Percentiles rank a stretch among this genome's conserved stretches.
These are phyloP conservation scores for Dicrurus megarhynchus DNA, from an alignment of 2,113 vertebrate genomes.

Conservation along the genomic window DNA sequence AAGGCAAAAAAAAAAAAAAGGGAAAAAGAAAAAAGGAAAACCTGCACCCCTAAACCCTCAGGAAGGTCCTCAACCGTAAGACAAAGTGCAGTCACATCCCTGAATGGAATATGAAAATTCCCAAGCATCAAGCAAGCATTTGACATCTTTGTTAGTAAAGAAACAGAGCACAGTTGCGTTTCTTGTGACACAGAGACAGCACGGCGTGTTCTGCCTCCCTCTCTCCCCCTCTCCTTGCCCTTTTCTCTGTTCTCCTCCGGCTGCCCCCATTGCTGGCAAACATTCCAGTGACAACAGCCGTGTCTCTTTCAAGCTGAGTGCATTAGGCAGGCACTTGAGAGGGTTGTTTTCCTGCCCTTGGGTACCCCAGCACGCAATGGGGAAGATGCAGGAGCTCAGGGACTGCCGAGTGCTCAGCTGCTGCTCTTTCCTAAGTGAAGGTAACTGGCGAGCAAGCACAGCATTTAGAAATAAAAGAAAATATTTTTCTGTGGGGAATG, in stretches of 20 bases:
- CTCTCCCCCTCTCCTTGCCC: background rate
- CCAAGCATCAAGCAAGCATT: background rate
- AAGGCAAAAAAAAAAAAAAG: background rate
- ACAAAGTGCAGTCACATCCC: background rate
- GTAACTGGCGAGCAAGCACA: background rate
- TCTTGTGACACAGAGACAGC: background rate
- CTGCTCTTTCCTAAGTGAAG: slow-evolving; percentile 8
- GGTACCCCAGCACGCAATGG: slow-evolving; percentile 12
- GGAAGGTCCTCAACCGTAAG: background rate
- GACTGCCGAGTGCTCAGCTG: slow-evolving; percentile 33
- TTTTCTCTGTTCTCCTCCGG: background rate
- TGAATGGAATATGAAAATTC: background rate
- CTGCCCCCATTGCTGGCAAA: background rate
- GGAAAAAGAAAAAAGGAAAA: background rate
- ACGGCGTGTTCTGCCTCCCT: background rate
- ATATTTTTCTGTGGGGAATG: background rate
- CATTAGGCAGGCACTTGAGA: slow-evolving; percentile 20
- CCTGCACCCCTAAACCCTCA: rapidly evolving
- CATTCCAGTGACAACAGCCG: background rate
- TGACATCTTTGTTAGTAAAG: slow-evolving; percentile 58
- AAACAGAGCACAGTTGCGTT: background rate
- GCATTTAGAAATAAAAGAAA: slow-evolving; percentile 60
- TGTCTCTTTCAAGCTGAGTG: slow-evolving; percentile 44
- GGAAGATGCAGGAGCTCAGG: background rate
- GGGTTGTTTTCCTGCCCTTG: slow-evolving; percentile 35